Evolutionary conservation across 2,888 invertebrate species (phyloP), one percentile per base, ranked within the genome.

Genomic region (Disparrhopalites patrizii): DNA sequence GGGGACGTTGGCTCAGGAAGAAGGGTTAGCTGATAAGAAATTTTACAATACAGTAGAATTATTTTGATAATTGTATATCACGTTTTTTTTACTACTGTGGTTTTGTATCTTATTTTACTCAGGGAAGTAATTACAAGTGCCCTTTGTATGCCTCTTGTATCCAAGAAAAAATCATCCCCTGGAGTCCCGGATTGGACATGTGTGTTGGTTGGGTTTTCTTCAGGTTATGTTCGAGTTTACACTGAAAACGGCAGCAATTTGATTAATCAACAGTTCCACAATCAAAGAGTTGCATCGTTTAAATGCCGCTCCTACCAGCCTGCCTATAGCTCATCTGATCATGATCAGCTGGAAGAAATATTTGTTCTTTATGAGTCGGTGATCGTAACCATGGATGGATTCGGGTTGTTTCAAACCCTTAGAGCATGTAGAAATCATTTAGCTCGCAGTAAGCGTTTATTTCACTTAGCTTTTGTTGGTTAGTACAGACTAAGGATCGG

Each of bases 131-230:
- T 84, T 51, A 83, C 83, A 8, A 78, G 81, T 56, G 73, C 83
- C 30, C 72, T 82, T 58, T 83, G 83, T 74, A 77, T 84, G 65
- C 84, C 84, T 3, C 75, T 84, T 15, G 79, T 81, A 61, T 81
- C 82, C n/a, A 78, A 81, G 67, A 82, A 82, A 58, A 82, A 80
- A 50, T 82, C 82, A 68, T 80, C 82, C 15, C 82, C 83, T 51
- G 82, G 87, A 77, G 87, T 86, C 5, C 87, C 91, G 28, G 96
- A 97, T 78, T 97, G 96, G 96, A 94, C 93, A 15, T 94, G 93
- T 78, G 84, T 96, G 68, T 85, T 89, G 68, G 84, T 93, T 65
- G 97, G 96, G 15, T 89, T 91, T 76, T 86, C 85, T 75, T 88
- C 90, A 73, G 97, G 97, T 20, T 85, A 84, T 81, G 83, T 96